These are phyloP conservation scores for Monomorium pharaonis DNA, from an alignment of 1,140 invertebrate species.

Conservation along the genomic window DNA sequence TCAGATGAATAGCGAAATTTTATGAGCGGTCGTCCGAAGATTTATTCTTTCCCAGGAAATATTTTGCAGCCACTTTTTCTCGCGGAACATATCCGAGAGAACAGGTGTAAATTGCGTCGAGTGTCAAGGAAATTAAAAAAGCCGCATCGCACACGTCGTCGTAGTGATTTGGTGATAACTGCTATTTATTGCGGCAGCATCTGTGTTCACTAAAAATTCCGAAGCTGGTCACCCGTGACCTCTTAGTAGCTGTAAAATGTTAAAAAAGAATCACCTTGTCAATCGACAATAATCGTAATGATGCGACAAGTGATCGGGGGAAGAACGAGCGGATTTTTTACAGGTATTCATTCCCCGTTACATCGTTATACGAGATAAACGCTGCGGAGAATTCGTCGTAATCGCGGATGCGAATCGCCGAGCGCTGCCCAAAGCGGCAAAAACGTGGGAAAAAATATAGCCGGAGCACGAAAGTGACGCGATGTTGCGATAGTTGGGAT, in stretches of 20 bases:
- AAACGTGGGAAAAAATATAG: constrained; percentile 54
- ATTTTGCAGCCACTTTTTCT: background rate
- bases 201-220: background rate
- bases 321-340: background rate
- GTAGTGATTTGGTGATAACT: constrained; percentile 35
- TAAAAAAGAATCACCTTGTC: background rate
- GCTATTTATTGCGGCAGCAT: constrained; percentile 23
- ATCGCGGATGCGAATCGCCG: constrained; percentile 58
- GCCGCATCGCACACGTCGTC: background rate
- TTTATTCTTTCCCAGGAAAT: constrained; percentile 15
- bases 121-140: constrained; percentile 22
- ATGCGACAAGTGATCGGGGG: background rate
- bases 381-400: constrained; percentile 22
- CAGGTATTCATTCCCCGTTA: constrained; percentile 46
- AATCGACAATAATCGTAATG: constrained; percentile 39
- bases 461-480: constrained; percentile 28
- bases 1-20: background rate
- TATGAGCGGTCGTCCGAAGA: constrained; percentile 1
- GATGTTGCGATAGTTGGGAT: constrained; percentile 77
- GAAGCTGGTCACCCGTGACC: constrained; percentile 3
- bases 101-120: constrained; percentile 43
- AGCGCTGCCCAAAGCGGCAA: constrained; percentile 52
- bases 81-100: constrained; percentile 11
- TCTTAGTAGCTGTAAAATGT: background rate
- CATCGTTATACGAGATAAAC: constrained; percentile 36